phyloP scores from a whole-genome alignment of 2,888 invertebrate genomes.

The Clistopyga incitator region DNA sequence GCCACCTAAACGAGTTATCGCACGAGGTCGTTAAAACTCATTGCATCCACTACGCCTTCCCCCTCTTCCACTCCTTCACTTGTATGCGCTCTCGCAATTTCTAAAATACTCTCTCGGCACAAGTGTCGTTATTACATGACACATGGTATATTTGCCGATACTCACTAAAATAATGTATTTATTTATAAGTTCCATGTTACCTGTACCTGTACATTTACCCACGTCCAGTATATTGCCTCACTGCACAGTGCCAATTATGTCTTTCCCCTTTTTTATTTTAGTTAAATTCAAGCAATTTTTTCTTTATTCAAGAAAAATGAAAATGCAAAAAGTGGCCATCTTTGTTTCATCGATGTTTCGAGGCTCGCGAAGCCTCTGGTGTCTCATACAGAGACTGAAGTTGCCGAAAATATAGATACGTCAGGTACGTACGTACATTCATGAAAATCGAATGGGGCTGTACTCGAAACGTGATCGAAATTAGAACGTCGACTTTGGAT shows the following conservation, averaged over 20 bases:
- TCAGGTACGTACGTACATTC: constrained; percentile 8
- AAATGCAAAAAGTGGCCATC: not conserved
- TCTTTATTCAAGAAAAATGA: no score
- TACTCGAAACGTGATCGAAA: constrained; percentile 41
- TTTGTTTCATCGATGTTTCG: constrained; percentile 24
- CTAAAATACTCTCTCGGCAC: not conserved
- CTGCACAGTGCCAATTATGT: no score
- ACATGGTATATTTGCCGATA: not conserved
- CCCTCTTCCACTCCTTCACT: not conserved
- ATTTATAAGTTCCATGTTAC: no score
- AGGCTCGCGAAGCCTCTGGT: not conserved
- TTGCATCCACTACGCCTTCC: not conserved
- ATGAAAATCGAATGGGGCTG: constrained; percentile 38
- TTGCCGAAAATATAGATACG: not conserved
- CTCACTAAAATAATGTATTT: no score
- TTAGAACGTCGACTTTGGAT: constrained; percentile 14
- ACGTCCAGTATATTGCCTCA: no score
- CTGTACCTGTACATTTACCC: no score
- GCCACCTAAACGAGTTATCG: constrained; percentile 19
- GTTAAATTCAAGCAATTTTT: no score
- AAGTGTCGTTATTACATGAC: not conserved
- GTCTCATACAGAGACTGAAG: not conserved
- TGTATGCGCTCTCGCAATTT: not conserved
- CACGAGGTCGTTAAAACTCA: constrained; percentile 26
- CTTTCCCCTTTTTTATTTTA: no score